A percentile compares a stretch with the other conserved stretches of the same genome.
Conservation (phyloP, 2,113 vertebrate genomes). For the Catharus minimus region DNA sequence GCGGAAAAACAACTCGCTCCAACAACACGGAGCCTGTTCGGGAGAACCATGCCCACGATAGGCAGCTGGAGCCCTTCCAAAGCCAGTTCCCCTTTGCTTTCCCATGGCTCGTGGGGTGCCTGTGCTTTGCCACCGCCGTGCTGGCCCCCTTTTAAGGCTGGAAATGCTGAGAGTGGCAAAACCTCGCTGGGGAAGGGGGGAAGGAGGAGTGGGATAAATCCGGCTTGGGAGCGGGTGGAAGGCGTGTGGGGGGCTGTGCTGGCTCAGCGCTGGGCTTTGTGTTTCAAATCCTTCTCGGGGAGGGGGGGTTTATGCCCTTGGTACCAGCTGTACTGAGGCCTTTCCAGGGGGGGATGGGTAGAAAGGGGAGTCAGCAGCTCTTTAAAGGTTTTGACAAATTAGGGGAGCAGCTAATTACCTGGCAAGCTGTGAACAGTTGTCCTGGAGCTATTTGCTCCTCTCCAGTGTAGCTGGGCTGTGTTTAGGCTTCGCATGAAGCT, state of each 20-base stretch:
- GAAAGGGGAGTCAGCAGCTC: conserved; percentile 19
- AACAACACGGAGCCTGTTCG: conserved; percentile 78
- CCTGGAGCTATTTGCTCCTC: conserved; percentile 25
- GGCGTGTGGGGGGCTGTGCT: background rate
- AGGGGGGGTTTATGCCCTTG: background rate
- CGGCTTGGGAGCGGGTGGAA: background rate
- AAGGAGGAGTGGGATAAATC: conserved; percentile 16
- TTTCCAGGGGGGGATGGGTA: background rate
- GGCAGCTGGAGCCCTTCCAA: conserved; percentile 76
- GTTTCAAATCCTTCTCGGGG: conserved; percentile 6
- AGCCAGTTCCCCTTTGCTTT: conserved; percentile 70
- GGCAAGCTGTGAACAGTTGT: conserved; percentile 61
- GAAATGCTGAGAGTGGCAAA: conserved; percentile 15
- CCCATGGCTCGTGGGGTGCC: conserved; percentile 50
- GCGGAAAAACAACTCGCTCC: conserved; percentile 75
- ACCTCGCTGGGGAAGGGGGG: background rate
- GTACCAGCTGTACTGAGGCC: background rate
- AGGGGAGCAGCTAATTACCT: conserved; percentile 60
- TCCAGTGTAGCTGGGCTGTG: background rate
- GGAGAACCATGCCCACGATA: conserved; percentile 61
- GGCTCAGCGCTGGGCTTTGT: conserved; percentile 29
- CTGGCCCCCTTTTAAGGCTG: conserved; percentile 43
- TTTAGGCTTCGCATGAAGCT: conserved; percentile 43
- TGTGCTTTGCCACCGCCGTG: background rate
- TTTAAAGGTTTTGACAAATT: conserved; percentile 55